phyloP scores from a whole-genome alignment of 2,888 invertebrate species.

The Limnephilus rhombicus region DNA sequence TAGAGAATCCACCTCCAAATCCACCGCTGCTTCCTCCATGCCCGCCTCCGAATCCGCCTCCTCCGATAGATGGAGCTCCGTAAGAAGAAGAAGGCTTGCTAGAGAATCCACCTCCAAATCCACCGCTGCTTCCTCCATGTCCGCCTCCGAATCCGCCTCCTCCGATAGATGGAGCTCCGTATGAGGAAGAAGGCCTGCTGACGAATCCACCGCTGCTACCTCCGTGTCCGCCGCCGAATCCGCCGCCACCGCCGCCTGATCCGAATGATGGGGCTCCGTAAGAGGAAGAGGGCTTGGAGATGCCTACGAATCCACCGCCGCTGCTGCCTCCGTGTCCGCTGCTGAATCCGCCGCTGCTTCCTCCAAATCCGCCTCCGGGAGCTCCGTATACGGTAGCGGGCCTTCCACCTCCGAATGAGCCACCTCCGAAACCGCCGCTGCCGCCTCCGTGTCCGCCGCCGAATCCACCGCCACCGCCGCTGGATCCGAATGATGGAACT shows the following conservation, averaged over 20 bases:
- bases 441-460: slow-evolving; percentile 62
- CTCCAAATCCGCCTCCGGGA: slow-evolving; percentile 67
- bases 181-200: slow-evolving; percentile 68
- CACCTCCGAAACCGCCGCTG: slow-evolving; percentile 61
- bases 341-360: slow-evolving; percentile 67
- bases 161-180: slow-evolving; percentile 69
- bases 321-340: slow-evolving; percentile 57
- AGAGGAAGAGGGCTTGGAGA: slow-evolving; percentile 68
- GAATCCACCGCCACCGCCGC: slow-evolving; percentile 69
- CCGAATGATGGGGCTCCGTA: slow-evolving; percentile 70
- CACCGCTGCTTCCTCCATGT: slow-evolving; percentile 59
- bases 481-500: slow-evolving; percentile 68
- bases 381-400: slow-evolving; percentile 68
- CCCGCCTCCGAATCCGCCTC: slow-evolving; percentile 65
- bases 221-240: slow-evolving; percentile 66
- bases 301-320: slow-evolving; percentile 66
- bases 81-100: slow-evolving; percentile 68
- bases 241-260: slow-evolving; percentile 63
- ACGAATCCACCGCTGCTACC: slow-evolving; percentile 64
- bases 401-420: slow-evolving; percentile 63
- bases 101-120: slow-evolving; percentile 69
- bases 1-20: slow-evolving; percentile 70
- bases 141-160: slow-evolving; percentile 66
- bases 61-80: slow-evolving; percentile 69
- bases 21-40: slow-evolving; percentile 60